Conservation (phyloP, 2,797 vertebrate species). For the Yasuhikotakia modesta region DNA sequence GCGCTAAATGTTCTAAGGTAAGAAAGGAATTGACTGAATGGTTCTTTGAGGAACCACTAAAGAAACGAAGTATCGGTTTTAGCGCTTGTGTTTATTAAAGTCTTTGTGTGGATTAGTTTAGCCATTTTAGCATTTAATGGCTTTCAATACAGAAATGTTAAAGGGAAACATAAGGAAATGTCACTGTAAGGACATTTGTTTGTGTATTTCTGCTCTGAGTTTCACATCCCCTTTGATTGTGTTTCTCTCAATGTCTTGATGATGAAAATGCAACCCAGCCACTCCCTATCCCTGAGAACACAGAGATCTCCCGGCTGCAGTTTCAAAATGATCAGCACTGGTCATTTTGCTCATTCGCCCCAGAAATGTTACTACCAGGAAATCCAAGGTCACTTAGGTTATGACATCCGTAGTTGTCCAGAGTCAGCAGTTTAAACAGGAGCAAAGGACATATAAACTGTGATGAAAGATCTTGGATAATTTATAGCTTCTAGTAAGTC, state of each 20-base stretch:
- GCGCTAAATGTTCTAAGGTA: not conserved
- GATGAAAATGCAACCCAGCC: slow-evolving; percentile 18
- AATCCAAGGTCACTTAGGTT: not conserved
- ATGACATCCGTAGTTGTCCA: not conserved
- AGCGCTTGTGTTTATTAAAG: no score
- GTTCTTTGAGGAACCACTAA: no score
- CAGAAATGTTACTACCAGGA: not conserved
- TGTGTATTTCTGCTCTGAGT: slow-evolving; percentile 28
- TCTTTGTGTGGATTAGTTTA: no score
- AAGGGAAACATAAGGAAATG: not conserved
- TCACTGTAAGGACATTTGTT: not conserved
- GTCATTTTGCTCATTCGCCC: not conserved
- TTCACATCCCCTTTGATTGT: slow-evolving; percentile 47
- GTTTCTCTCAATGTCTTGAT: slow-evolving; percentile 38
- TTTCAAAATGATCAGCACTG: slow-evolving; percentile 21
- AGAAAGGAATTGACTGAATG: not conserved
- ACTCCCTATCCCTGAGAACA: not conserved
- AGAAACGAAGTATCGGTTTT: no score
- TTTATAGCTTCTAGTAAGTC: not conserved
- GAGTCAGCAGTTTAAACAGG: not conserved
- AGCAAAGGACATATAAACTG: not conserved
- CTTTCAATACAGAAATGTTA: not conserved
- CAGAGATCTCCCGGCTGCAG: not conserved
- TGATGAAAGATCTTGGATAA: not conserved
- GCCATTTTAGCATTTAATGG: not conserved